Evolutionary conservation across 2,797 vertebrate genomes (phyloP).

Genomic region (Toxotes lorentzi): DNA sequence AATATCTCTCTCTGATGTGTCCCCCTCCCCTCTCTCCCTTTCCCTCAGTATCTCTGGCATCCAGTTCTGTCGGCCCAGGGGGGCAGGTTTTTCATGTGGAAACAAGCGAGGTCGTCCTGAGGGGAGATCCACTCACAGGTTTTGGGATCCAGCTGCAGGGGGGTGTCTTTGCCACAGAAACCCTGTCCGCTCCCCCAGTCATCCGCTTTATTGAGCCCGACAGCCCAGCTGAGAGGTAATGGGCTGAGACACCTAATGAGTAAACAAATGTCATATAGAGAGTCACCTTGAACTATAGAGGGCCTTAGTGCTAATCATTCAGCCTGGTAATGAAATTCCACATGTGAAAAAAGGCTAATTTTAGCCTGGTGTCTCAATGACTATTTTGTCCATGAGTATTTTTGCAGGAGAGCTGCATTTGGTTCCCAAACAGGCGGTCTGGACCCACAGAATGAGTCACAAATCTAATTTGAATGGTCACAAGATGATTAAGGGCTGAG

Average conservation of each 20-base stretch:
- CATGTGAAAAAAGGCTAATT: conserved; percentile 52
- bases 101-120: conserved; percentile 93
- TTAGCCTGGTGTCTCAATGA: conserved; percentile 48
- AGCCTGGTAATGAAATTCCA: conserved; percentile 30
- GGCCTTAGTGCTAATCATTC: conserved; percentile 59
- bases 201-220: conserved; percentile 97
- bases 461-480: neutral
- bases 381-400: conserved; percentile 18
- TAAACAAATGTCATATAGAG: conserved; percentile 62
- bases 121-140: conserved; percentile 95
- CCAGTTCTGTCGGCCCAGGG: conserved; percentile 95
- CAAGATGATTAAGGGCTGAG: conserved; percentile 1
- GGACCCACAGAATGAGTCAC: neutral
- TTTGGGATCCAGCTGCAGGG: conserved; percentile 99
- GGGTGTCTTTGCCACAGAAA: conserved; percentile 98
- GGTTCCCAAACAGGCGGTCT: neutral
- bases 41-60: conserved; percentile 92
- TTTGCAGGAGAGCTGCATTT: conserved; percentile 13
- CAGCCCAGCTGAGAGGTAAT: conserved; percentile 97
- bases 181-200: conserved; percentile 93
- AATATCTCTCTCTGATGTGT: conserved; percentile 50
- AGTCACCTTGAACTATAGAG: conserved; percentile 70
- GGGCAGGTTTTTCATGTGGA: conserved; percentile 98
- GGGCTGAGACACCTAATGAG: conserved; percentile 48
- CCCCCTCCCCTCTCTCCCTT: conserved; percentile 21